Percentiles rank a stretch among this genome's conserved stretches.
phyloP scores from a whole-genome alignment of 1,140 invertebrate species.

The Bemisia tabaci region DNA sequence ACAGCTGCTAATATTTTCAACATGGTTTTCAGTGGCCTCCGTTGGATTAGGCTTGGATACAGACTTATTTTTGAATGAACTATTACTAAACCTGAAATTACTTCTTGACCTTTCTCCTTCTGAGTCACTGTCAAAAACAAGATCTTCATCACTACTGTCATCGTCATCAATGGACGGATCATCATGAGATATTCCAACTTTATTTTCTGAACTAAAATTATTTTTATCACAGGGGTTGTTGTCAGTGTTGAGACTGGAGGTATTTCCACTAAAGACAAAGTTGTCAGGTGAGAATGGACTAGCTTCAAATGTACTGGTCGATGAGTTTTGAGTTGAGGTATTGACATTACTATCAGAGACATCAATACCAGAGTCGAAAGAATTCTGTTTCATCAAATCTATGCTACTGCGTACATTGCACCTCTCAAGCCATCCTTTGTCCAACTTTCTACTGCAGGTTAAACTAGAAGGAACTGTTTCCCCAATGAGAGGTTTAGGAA shows the following conservation, averaged over 20 bases:
- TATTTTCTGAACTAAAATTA: no score
- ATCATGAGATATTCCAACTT: background rate
- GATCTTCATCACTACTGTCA: conserved; percentile 33
- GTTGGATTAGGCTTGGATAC: background rate
- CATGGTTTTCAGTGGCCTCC: background rate
- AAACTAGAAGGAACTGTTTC: conserved; percentile 1
- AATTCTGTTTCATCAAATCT: conserved; percentile 7
- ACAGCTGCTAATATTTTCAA: background rate
- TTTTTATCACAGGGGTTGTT: no score
- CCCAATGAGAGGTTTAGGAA: conserved; percentile 28
- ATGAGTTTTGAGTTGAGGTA: conserved; percentile 15
- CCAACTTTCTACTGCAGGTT: conserved; percentile 29
- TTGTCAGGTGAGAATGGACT: background rate
- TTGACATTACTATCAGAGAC: conserved; percentile 18
- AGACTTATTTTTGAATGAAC: background rate
- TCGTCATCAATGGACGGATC: background rate
- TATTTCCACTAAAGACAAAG: background rate
- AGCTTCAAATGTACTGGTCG: conserved; percentile 15
- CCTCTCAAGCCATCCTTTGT: conserved; percentile 40
- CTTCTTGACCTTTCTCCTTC: conserved; percentile 34
- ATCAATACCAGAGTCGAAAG: conserved; percentile 27
- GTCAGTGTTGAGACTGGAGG: background rate
- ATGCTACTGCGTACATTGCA: conserved; percentile 23
- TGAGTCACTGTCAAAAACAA: conserved; percentile 48
- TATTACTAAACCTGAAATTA: conserved; percentile 9